These are phyloP conservation scores for Paraplagusia blochii DNA, from an alignment of 2,113 vertebrate species.

Conservation along the genomic window DNA sequence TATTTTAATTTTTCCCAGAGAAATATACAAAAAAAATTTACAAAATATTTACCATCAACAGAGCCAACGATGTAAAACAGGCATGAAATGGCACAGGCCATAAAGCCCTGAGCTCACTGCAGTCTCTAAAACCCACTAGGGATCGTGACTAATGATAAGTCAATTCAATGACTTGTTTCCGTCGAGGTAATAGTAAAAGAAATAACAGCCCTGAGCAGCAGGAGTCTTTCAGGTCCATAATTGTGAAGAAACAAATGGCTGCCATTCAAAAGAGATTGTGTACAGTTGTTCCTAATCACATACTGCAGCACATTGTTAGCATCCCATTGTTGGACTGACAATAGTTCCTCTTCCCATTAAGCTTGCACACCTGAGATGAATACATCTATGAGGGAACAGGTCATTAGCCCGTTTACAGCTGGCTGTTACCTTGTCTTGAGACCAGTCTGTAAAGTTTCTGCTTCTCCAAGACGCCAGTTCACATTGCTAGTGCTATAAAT, in stretches of 20 bases:
- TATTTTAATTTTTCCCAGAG: too few relatives aligned
- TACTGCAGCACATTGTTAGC: slow-evolving; percentile 7
- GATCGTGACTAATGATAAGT: slow-evolving; percentile 17
- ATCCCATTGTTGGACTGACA: slow-evolving; percentile 38
- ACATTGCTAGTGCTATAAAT: background rate
- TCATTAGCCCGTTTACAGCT: slow-evolving; percentile 1
- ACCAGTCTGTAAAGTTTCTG: too few relatives aligned
- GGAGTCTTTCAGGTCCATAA: slow-evolving; percentile 10
- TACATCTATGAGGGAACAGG: background rate
- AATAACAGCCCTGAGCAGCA: slow-evolving; percentile 13
- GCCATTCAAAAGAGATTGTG: slow-evolving; percentile 39
- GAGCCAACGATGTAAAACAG: too few relatives aligned
- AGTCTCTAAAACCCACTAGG: slow-evolving; percentile 17
- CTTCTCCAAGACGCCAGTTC: too few relatives aligned
- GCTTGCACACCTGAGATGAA: slow-evolving; percentile 15
- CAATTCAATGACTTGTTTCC: background rate
- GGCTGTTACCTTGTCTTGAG: background rate
- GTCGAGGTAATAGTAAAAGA: slow-evolving; percentile 4
- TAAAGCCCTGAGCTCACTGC: background rate
- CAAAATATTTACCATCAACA: too few relatives aligned
- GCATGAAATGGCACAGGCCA: background rate
- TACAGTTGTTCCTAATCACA: slow-evolving; percentile 23
- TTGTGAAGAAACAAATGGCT: slow-evolving; percentile 14
- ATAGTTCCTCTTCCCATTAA: slow-evolving; percentile 19
- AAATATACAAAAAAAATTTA: background rate